Conservation (phyloP, 2,888 invertebrate species). For the Muschampia plurimacula region DNA sequence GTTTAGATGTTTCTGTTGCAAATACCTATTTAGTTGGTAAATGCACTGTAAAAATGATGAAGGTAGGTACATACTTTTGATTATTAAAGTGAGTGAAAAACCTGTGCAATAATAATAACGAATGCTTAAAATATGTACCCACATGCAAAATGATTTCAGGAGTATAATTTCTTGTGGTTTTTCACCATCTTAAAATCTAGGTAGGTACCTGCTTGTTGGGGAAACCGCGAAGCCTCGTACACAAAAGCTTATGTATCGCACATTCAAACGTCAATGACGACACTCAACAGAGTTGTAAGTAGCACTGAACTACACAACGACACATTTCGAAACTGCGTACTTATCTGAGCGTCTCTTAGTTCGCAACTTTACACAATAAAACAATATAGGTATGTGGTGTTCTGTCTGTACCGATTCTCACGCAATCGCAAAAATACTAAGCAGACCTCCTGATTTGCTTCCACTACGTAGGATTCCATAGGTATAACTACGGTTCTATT, state of each 20-base stretch:
- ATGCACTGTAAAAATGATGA: no score
- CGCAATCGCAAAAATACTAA: slow-evolving; percentile 48
- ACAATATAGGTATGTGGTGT: slow-evolving; percentile 40
- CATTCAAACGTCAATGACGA: slow-evolving; percentile 62
- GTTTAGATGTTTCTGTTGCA: no score
- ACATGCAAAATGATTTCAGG: not conserved
- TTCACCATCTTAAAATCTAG: slow-evolving; percentile 42
- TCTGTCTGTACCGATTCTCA: slow-evolving; percentile 56
- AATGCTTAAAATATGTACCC: no score
- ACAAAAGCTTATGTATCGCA: slow-evolving; percentile 45
- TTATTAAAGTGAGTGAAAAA: no score
- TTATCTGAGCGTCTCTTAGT: slow-evolving; percentile 65
- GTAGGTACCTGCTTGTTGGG: slow-evolving; percentile 34
- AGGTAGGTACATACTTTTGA: no score
- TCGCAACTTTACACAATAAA: slow-evolving; percentile 64
- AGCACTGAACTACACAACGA: slow-evolving; percentile 48
- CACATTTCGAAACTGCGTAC: slow-evolving; percentile 66
- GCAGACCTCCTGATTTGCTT: not conserved
- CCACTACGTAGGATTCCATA: no score
- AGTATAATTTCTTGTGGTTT: slow-evolving; percentile 31
- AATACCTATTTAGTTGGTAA: no score
- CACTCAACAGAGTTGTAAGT: slow-evolving; percentile 47
- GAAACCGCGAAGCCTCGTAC: slow-evolving; percentile 23
- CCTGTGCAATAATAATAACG: no score
- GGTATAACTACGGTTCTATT: no score